phyloP scores from a whole-genome alignment of 2,797 vertebrate species.

The Rallus crepitans region DNA sequence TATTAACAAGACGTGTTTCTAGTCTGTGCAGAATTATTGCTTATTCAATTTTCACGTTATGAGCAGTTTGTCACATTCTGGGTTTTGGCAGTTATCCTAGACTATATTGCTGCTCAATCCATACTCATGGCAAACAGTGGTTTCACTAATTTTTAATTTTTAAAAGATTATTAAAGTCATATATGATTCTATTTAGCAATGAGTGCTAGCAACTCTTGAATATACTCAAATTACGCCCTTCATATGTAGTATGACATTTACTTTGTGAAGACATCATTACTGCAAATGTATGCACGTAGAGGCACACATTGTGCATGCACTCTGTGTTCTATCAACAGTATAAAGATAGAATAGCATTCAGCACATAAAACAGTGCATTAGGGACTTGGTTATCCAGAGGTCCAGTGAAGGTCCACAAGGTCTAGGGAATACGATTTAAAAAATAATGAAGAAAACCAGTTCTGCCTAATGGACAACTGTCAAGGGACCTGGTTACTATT shows the following conservation, averaged over 20 bases:
- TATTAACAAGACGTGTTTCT: background rate
- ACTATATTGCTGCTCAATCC: background rate
- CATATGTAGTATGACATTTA: background rate
- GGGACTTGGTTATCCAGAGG: background rate
- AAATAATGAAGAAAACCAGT: background rate
- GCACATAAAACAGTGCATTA: background rate
- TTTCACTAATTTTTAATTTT: background rate
- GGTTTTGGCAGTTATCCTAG: background rate
- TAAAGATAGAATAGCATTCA: background rate
- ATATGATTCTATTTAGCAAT: background rate
- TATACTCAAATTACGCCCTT: background rate
- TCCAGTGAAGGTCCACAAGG: background rate
- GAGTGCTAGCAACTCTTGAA: background rate
- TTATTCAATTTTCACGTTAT: background rate
- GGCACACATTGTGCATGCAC: background rate
- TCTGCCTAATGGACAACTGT: background rate
- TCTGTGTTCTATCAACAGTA: background rate
- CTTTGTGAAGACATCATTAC: background rate
- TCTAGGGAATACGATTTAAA: background rate
- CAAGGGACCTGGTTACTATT: background rate
- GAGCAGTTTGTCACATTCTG: background rate
- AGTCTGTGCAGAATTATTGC: background rate
- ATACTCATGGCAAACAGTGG: background rate
- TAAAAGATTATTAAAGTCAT: background rate
- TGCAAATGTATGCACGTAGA: background rate